Conservation (phyloP, 1,140 invertebrate genomes). For the Lepidurus apus region DNA sequence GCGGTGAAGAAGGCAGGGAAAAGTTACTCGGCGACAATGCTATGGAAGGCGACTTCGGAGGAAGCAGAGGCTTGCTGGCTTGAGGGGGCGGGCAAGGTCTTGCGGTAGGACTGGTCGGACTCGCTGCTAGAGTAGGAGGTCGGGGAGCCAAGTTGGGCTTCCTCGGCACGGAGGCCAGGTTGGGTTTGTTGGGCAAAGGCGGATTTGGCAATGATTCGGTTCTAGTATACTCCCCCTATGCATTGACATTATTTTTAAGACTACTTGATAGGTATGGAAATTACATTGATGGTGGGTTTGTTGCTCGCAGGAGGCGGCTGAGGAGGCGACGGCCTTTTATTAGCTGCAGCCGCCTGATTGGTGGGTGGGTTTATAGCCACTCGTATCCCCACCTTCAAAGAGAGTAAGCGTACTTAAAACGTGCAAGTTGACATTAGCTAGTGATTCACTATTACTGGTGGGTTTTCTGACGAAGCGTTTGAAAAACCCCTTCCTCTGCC, state of each 20-base stretch:
- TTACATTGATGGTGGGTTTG: neutral
- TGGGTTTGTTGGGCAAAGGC: neutral
- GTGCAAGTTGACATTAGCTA: neutral
- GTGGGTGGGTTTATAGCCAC: neutral
- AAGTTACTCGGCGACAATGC: neutral
- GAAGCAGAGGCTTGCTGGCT: neutral
- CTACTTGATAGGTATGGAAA: neutral
- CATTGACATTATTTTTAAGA: neutral
- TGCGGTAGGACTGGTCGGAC: neutral
- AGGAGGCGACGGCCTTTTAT: neutral
- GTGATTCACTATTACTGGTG: neutral
- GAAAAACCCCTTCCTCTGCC: neutral
- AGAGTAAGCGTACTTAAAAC: neutral
- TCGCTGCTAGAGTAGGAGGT: neutral
- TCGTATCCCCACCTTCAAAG: neutral
- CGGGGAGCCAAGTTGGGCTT: slow-evolving; percentile 7
- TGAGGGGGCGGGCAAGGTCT: neutral
- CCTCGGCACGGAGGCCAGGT: neutral
- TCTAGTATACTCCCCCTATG: neutral
- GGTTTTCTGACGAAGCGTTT: neutral
- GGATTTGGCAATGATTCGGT: neutral
- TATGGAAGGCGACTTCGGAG: neutral
- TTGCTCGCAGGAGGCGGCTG: neutral
- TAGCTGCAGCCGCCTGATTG: neutral
- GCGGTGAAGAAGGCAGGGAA: neutral